These are phyloP conservation scores for Epinephelus lanceolatus DNA, from an alignment of 2,113 vertebrate species.

Conservation along the genomic window DNA sequence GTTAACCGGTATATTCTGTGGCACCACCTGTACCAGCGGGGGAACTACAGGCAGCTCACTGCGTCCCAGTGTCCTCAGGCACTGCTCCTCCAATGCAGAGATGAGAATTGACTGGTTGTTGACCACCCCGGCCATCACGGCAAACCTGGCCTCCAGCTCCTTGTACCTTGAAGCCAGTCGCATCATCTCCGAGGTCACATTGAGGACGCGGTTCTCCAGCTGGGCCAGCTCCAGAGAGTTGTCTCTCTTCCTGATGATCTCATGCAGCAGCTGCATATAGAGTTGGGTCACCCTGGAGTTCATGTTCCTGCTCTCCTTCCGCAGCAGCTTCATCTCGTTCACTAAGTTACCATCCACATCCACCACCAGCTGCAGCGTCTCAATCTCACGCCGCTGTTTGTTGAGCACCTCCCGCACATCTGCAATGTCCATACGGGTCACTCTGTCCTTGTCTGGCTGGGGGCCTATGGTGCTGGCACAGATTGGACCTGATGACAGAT, in stretches of 20 bases:
- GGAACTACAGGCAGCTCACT: constrained; percentile 89
- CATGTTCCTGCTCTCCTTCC: constrained; percentile 99
- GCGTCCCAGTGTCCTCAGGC: constrained; percentile 87
- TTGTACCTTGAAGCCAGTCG: constrained; percentile 93
- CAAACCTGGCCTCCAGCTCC: constrained; percentile 92
- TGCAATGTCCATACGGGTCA: constrained; percentile 96
- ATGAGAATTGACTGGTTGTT: constrained; percentile 97
- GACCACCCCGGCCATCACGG: constrained; percentile 90
- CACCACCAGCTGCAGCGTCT: constrained; percentile 93
- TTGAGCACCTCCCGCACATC: constrained; percentile 93
- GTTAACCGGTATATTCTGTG: constrained; percentile 90
- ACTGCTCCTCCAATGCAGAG: constrained; percentile 92
- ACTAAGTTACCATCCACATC: constrained; percentile 97
- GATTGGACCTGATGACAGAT: constrained; percentile 89
- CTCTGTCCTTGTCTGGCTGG: constrained; percentile 89
- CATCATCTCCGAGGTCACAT: constrained; percentile 96
- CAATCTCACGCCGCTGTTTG: constrained; percentile 95
- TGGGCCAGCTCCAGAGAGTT: constrained; percentile 97
- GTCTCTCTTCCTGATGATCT: constrained; percentile 98
- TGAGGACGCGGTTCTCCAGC: constrained; percentile 96
- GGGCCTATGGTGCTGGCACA: constrained; percentile 92
- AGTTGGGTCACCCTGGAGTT: constrained; percentile 98
- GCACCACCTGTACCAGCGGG: constrained; percentile 95
- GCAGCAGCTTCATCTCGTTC: constrained; percentile 96
- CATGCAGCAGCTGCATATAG: constrained; percentile 98